A percentile compares a stretch with the other conserved stretches of the same genome.
These are phyloP conservation scores for Notamacropus eugenii DNA, from an alignment of 2,797 vertebrate genomes.

Conservation along the genomic window DNA sequence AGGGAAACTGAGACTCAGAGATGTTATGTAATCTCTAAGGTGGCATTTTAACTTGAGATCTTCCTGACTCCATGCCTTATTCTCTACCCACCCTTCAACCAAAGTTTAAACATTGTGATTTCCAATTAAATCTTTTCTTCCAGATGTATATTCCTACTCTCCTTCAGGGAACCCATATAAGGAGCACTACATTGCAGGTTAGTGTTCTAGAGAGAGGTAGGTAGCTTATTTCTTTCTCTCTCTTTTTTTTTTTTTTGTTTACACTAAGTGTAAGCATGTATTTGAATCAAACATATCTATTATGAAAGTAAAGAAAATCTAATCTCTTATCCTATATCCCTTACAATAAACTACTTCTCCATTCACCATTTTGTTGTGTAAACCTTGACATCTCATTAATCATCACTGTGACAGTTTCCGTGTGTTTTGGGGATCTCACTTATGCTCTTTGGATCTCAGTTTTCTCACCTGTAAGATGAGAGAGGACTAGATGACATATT, in stretches of 20 bases:
- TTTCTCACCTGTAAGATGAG: not conserved
- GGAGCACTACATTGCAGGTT: not conserved
- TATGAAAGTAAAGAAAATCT: conserved; percentile 28
- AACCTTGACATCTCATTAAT: not conserved
- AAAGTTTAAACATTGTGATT: not conserved
- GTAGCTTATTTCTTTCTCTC: not conserved
- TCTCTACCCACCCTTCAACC: too few species aligned
- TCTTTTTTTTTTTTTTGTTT: conserved; percentile 11
- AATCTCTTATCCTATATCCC: conserved; percentile 4
- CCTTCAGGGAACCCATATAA: not conserved
- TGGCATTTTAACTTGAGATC: too few species aligned
- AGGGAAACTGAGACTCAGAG: too few species aligned
- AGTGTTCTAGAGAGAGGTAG: not conserved
- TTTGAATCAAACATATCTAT: conserved; percentile 3
- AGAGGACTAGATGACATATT: not conserved
- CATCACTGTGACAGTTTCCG: not conserved
- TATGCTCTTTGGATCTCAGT: not conserved
- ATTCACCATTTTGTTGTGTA: not conserved
- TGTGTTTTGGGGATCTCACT: conserved; percentile 5
- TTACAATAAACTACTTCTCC: not conserved
- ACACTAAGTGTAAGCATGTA: conserved; percentile 7
- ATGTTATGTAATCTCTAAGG: too few species aligned
- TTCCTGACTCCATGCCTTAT: too few species aligned
- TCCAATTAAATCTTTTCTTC: not conserved
- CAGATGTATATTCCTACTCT: not conserved